Evolutionary conservation across 2,888 invertebrate species (phyloP).

Genomic region (Cyclophora punctaria): DNA sequence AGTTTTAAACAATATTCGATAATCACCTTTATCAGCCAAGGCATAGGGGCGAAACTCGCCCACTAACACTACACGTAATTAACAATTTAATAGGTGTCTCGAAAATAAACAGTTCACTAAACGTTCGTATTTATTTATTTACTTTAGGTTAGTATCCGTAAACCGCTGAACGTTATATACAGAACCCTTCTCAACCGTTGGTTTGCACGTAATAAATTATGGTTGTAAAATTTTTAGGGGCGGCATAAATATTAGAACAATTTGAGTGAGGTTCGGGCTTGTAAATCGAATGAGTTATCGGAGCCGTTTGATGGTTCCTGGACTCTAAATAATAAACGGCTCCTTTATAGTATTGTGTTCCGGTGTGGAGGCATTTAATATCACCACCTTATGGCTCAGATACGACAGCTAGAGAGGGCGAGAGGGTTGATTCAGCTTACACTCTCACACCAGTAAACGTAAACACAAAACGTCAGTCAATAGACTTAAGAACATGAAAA

Average conservation of each 20-base stretch:
- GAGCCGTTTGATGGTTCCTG: not conserved
- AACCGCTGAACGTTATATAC: conserved; percentile 29
- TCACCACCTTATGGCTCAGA: no score
- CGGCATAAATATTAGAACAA: conserved; percentile 19
- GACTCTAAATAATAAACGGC: no score
- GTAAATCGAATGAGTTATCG: not conserved
- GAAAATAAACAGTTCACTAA: conserved; percentile 16
- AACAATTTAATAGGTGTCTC: not conserved
- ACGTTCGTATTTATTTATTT: conserved; percentile 19
- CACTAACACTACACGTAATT: not conserved
- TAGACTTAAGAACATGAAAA: no score
- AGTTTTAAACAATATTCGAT: not conserved
- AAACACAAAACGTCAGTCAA: no score
- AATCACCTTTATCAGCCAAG: not conserved
- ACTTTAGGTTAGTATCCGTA: conserved; percentile 14
- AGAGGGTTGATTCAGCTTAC: no score
- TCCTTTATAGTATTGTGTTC: no score
- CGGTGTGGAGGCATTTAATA: no score
- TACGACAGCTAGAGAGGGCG: no score
- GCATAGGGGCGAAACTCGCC: not conserved
- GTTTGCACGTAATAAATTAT: conserved; percentile 19
- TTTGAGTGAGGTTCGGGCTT: conserved; percentile 7
- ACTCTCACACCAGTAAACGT: no score
- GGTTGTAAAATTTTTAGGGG: conserved; percentile 20
- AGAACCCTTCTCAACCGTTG: conserved; percentile 26